Evolutionary conservation across 2,113 vertebrate species (phyloP).

Genomic region (Eulemur rufifrons): DNA sequence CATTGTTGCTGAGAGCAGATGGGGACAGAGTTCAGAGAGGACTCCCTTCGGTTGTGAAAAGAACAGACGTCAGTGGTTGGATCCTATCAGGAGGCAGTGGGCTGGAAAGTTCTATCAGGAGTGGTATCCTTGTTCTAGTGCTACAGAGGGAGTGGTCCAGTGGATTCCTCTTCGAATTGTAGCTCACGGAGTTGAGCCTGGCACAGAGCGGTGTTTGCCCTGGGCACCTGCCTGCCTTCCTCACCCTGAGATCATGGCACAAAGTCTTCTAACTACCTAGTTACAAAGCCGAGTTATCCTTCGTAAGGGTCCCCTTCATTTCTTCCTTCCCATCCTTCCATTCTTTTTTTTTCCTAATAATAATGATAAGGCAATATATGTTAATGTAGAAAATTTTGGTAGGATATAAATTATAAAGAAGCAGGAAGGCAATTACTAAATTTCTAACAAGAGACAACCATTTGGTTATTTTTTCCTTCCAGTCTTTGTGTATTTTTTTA

Average conservation of each 20-base stretch:
- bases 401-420: slow-evolving; percentile 6
- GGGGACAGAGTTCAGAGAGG: background rate
- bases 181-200: background rate
- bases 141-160: background rate
- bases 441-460: background rate
- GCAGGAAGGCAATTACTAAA: background rate
- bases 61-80: background rate
- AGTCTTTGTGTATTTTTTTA: background rate
- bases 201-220: background rate
- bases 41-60: background rate
- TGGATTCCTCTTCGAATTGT: background rate
- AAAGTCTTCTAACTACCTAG: background rate
- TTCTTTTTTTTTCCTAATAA: background rate
- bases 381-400: slow-evolving; percentile 12
- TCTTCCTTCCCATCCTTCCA: background rate
- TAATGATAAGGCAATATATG: background rate
- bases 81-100: background rate
- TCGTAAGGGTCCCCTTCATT: background rate
- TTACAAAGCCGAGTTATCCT: background rate
- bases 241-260: background rate
- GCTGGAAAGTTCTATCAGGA: background rate
- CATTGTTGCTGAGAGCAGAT: background rate
- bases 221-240: background rate
- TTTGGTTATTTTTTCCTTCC: slow-evolving; percentile 8
- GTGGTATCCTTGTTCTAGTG: background rate